Base-by-base conservation (phyloP, 2,113 vertebrate genomes). In the Odocoileus hemionus region DNA sequence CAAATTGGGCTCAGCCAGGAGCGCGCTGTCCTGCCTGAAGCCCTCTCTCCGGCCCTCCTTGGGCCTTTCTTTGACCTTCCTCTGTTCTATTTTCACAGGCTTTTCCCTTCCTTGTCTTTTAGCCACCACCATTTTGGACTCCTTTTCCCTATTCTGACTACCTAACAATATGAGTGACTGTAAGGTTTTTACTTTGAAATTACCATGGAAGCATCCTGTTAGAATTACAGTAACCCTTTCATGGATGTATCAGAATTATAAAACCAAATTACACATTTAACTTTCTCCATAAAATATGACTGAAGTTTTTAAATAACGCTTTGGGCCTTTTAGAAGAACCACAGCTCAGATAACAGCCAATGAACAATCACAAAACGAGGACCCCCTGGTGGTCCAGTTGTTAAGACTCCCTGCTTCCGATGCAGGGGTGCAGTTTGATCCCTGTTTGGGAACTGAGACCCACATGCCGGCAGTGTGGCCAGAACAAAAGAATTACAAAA, bases 101-200 rank as follows among this genome's bases (percentile, higher is more conserved):
- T 50, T 50, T 50, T 14, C 12, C 47, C 47, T 50, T 50, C 47
- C 47, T 50, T 13, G 47, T 50, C 47, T 50, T 50, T 50, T 50
- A 14, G 47, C 47, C 47, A 13, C 47, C 1, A 3, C 47, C 47
- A 50, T 50, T 14, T 50, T 50, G 47, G 47, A 3, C 47, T 3
- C 47, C 47, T 50, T 50, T 50, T 50, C 47, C 47, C 47, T 50
- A 13, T 50, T 50, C 47, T 50, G 47, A 13, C 47, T 13, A 14
- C 47, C 47, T 50, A 3, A 50, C 47, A 13, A 3, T 50, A 9
- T 87, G 67, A 50, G 17, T 64, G 39, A 82, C 23, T 54, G 0
- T 50, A 21, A 64, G 93, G 52, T 52, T 83, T 97, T 91, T 67
- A 33, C 15, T 86, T 92, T 91, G 84, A 82, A 94, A 84, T 95